Conservation (phyloP, 2,797 vertebrate species). For the Mormyrus proboscirostris region DNA sequence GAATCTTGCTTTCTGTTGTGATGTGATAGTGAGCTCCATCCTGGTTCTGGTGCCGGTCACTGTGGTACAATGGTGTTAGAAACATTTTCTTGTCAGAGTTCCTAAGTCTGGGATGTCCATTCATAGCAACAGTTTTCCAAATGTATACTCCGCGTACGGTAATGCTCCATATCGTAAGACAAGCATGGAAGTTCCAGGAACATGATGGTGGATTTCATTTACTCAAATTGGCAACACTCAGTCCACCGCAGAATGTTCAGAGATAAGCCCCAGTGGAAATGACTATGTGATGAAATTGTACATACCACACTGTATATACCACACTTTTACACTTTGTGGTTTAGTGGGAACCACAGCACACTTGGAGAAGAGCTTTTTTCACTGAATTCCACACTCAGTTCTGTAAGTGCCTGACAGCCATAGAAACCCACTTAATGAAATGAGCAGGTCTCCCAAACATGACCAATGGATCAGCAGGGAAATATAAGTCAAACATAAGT, state of each 20-base stretch:
- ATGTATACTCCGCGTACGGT: background rate
- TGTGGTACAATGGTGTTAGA: background rate
- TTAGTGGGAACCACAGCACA: background rate
- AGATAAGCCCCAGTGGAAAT: background rate
- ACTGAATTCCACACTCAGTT: background rate
- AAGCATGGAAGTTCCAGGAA: background rate
- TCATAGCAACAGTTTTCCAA: background rate
- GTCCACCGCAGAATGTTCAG: background rate
- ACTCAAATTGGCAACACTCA: background rate
- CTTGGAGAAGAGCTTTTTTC: background rate
- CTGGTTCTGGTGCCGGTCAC: background rate
- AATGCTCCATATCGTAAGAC: background rate
- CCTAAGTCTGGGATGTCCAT: background rate
- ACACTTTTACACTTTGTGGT: background rate
- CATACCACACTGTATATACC: background rate
- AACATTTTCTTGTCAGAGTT: background rate
- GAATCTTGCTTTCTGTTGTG: background rate
- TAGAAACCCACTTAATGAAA: background rate
- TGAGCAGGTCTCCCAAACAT: background rate
- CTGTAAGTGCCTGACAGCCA: background rate
- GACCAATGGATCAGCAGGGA: background rate
- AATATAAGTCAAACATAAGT: background rate
- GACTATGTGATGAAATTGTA: background rate
- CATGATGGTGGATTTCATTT: background rate
- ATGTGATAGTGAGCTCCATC: background rate